phyloP scores from a whole-genome alignment of 2,113 vertebrate species.

The Anhinga anhinga region DNA sequence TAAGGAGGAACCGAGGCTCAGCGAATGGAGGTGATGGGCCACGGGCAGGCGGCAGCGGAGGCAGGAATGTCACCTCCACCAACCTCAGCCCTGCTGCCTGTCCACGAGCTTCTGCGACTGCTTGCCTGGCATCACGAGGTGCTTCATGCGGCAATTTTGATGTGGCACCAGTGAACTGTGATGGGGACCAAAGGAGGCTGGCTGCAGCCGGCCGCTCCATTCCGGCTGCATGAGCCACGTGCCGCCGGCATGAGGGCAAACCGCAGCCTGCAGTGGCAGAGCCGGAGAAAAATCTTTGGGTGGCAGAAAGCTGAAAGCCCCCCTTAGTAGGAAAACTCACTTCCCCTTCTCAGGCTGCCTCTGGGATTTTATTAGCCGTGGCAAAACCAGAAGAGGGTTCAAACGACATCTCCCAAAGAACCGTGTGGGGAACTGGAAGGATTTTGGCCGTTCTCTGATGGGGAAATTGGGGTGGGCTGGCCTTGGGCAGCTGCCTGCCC shows the following conservation, averaged over 20 bases:
- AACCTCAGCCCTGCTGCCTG: accelerated
- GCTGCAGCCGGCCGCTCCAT: not conserved
- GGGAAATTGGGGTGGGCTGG: not conserved
- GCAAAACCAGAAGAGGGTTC: not conserved
- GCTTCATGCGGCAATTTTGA: not conserved
- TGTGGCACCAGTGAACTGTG: not conserved
- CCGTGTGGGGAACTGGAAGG: not conserved
- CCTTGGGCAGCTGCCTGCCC: not conserved
- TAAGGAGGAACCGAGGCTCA: not conserved
- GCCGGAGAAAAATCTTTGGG: not conserved
- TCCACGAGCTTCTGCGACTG: not conserved
- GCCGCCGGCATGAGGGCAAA: not conserved
- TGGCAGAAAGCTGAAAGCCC: not conserved
- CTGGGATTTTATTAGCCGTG: not conserved
- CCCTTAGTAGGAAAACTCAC: slow-evolving; percentile 1
- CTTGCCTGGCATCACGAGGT: not conserved
- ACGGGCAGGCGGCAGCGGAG: not conserved
- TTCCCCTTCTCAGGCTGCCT: not conserved
- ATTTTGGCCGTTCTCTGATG: not conserved
- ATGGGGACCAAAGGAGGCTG: not conserved
- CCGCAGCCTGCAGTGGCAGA: not conserved
- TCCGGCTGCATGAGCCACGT: accelerated
- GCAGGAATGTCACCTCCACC: not conserved
- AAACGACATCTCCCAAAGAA: not conserved
- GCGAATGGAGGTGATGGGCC: not conserved